Evolutionary conservation across 2,113 vertebrate genomes (phyloP).

Genomic region (Alligator mississippiensis): DNA sequence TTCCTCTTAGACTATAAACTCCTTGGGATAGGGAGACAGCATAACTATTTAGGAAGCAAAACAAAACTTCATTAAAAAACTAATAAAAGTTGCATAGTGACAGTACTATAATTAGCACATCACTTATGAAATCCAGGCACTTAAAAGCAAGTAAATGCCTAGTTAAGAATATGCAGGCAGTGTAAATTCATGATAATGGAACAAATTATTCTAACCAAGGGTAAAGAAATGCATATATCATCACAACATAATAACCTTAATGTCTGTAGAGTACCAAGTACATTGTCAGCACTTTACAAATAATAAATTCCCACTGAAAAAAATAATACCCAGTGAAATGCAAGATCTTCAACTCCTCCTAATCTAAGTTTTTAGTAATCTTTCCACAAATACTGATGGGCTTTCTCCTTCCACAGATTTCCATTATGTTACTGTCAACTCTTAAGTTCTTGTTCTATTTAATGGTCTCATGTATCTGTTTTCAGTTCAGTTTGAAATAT

Average conservation of each 20-base stretch:
- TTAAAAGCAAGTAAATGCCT: neutral
- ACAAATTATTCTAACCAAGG: neutral
- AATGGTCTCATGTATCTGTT: neutral
- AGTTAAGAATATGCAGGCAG: neutral
- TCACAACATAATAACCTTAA: neutral
- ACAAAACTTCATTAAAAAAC: neutral
- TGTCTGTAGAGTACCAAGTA: neutral
- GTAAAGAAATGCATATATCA: neutral
- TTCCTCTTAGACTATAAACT: too few species aligned
- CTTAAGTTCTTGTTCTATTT: neutral
- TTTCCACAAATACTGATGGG: neutral
- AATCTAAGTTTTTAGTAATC: neutral
- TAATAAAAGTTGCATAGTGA: neutral
- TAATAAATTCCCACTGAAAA: neutral
- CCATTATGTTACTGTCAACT: neutral
- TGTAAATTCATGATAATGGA: neutral
- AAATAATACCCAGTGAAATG: neutral
- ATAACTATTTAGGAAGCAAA: neutral
- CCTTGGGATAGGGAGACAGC: too few species aligned
- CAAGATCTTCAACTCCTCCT: neutral
- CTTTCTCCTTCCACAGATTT: neutral
- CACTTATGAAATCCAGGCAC: neutral
- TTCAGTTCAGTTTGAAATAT: neutral
- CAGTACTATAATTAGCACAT: neutral
- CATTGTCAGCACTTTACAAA: neutral